Conservation (phyloP, 2,888 invertebrate species). For the Morpho deidamia region DNA sequence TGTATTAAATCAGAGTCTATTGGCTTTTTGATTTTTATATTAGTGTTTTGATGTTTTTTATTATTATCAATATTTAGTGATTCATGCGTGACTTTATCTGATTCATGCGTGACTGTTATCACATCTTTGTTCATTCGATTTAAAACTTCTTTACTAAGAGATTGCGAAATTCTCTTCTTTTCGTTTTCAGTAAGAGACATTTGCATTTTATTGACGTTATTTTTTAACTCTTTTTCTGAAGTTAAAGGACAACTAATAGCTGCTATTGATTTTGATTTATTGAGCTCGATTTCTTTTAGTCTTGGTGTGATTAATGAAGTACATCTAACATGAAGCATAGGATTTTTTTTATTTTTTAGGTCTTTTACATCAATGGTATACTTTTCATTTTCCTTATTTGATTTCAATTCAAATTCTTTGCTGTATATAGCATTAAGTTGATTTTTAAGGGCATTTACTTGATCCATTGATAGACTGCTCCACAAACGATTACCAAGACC, state of each 20-base stretch:
- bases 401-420: constrained; percentile 69
- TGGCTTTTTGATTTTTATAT: constrained; percentile 11
- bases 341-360: constrained; percentile 43
- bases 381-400: constrained; percentile 60
- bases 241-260: constrained; percentile 66
- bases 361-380: constrained; percentile 81
- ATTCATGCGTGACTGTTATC: not conserved
- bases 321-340: constrained; percentile 76
- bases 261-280: constrained; percentile 78
- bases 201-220: constrained; percentile 69
- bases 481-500: constrained; percentile 88
- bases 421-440: constrained; percentile 91
- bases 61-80: not conserved
- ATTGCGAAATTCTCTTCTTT: constrained; percentile 84
- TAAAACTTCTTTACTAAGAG: constrained; percentile 84
- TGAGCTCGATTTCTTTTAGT: constrained; percentile 51
- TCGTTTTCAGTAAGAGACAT: constrained; percentile 81
- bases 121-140: constrained; percentile 66
- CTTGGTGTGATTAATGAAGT: constrained; percentile 74
- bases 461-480: constrained; percentile 91
- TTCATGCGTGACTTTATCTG: too few relatives aligned
- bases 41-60: constrained; percentile 10
- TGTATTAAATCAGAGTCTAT: constrained; percentile 46
- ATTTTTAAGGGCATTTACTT: constrained; percentile 87
- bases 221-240: constrained; percentile 66